phyloP scores from a whole-genome alignment of 2,797 vertebrate genomes.

The Alouatta caraya region DNA sequence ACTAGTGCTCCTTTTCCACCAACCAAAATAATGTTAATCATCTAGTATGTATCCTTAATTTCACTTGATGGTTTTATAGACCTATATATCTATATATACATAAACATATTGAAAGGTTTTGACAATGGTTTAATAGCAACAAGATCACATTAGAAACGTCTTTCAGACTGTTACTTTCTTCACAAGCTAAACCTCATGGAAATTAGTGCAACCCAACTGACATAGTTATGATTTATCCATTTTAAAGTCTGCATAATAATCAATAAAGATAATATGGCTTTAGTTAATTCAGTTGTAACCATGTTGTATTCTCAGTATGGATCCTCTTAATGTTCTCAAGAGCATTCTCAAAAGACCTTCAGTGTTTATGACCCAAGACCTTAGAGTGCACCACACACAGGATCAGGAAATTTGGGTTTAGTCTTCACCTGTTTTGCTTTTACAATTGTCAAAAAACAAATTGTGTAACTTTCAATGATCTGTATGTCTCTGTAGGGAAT shows the following conservation, averaged over 20 bases:
- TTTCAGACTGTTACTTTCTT: constrained; percentile 17
- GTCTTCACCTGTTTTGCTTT: background rate
- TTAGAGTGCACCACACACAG: background rate
- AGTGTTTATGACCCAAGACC: background rate
- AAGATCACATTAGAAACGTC: background rate
- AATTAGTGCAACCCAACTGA: background rate
- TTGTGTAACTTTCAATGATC: background rate
- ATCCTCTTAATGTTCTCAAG: background rate
- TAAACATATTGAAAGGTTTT: background rate
- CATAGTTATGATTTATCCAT: background rate
- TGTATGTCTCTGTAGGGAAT: background rate
- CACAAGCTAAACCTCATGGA: background rate
- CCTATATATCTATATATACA: background rate
- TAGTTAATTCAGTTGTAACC: background rate
- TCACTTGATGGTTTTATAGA: background rate
- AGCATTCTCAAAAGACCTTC: background rate
- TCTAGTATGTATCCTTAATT: background rate
- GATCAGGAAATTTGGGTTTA: background rate
- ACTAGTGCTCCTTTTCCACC: background rate
- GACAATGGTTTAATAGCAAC: background rate
- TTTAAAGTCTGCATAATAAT: background rate
- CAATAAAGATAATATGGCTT: background rate
- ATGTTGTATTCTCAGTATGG: background rate
- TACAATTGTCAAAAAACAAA: background rate
- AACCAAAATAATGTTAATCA: background rate